Base-by-base conservation (phyloP, 2,113 vertebrate genomes). In the Brachypteracias leptosomus region DNA sequence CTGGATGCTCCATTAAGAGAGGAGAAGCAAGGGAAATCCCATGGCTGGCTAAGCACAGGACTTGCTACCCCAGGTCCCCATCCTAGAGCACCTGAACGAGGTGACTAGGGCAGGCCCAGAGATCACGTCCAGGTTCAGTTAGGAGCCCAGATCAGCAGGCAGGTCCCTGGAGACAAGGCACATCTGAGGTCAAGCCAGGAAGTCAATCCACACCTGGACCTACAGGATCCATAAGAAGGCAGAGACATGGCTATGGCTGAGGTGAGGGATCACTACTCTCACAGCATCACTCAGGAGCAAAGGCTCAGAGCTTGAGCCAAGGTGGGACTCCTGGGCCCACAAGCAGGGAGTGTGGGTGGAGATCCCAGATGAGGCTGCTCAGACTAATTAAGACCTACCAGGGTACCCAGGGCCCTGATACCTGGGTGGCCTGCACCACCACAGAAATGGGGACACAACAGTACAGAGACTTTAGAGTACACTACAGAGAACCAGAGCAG, bases 11-110 rank as follows among this genome's bases (percentile, higher is more conserved):
- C 40, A n/a, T 7, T 13, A 55, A 29, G 38, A 14, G 13, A 84
- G 4, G 5, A 13, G 17, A 57, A 6, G 8, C 9, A 63, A 84
- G 19, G 18, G 40, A 38, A 9, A 71, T 21, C 16, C 10, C 52
- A 36, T 3, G 25, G 21, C 19, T 61, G 36, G 28, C 38, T 65
- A 44, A n/a, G 44, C n/a, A 78, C 16, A 2, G 6, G 4, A 79
- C 6, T 36, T 52, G 10, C 47, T 29, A 51, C 44, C 15, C 15
- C 36, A 67, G 13, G 10, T 21, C 7, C 6, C 13, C 0, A 0
- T 55, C 13, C 36, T 51, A 42, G 25, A 57, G 28, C 18, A 47
- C 29, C 33, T 31, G 5, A 76, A 16, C 19, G 52, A 76, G 19
- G 14, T 10, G 16, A 71, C n/a, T 47, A 31, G 1, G 24, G 36